These are phyloP conservation scores for Noctua comes DNA, from an alignment of 2,888 invertebrate species.

Conservation along the genomic window DNA sequence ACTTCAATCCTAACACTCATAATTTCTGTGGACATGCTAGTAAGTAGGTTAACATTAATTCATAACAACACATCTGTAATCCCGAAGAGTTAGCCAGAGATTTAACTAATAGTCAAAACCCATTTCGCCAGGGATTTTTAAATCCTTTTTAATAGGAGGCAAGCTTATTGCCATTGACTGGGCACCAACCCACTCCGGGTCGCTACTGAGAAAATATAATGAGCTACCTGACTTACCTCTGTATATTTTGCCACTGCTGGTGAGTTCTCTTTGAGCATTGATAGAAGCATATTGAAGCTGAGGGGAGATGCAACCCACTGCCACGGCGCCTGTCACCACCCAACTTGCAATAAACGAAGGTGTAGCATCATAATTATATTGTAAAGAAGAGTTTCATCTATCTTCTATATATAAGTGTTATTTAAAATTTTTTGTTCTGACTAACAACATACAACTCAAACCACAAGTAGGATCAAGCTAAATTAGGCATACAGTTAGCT, in stretches of 20 bases:
- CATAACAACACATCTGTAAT: not conserved
- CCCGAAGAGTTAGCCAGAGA: not conserved
- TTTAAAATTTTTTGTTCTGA: too few relatives aligned
- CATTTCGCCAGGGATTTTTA: not conserved
- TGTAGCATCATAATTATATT: slow-evolving; percentile 9
- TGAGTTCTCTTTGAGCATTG: slow-evolving; percentile 30
- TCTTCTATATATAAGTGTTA: too few relatives aligned
- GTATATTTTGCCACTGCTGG: slow-evolving; percentile 29
- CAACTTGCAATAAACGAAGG: slow-evolving; percentile 47
- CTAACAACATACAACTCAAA: too few relatives aligned
- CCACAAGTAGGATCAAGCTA: too few relatives aligned
- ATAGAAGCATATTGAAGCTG: slow-evolving; percentile 57
- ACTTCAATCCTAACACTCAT: not conserved
- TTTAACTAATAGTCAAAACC: not conserved
- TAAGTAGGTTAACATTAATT: not conserved
- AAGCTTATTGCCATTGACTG: not conserved
- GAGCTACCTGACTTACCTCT: slow-evolving; percentile 20
- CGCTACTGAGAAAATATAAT: not conserved
- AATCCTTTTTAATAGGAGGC: too few relatives aligned
- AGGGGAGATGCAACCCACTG: slow-evolving; percentile 66
- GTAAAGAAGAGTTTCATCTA: too few relatives aligned
- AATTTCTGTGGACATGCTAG: not conserved
- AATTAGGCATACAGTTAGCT: not conserved
- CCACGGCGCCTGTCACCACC: slow-evolving; percentile 57
- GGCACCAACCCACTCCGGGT: not conserved